Evolutionary conservation across 2,797 vertebrate species (phyloP), one percentile per base, ranked within the genome.

Genomic region (Rhinophrynus dorsalis): DNA sequence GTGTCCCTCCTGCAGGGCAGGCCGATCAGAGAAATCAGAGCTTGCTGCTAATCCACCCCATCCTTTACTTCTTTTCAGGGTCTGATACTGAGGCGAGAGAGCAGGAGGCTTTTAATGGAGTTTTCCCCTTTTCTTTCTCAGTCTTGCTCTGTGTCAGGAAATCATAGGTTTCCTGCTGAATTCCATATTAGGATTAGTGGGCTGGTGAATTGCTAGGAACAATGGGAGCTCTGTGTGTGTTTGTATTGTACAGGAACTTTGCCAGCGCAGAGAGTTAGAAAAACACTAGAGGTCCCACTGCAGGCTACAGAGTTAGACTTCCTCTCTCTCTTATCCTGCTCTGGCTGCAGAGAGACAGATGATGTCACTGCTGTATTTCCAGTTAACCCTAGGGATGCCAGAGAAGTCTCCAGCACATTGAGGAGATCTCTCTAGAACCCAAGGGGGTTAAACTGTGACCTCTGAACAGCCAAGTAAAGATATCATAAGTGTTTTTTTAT

Each of bases 101-200:
- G 82, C 67, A 77, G 80, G 77, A 83, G 80, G 74, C n/a, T 55
- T 83, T 81, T 79, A 79, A 81, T 80, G 83, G 88, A 87, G 82
- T 79, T 84, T 82, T 74, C 73, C 78, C 83, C 81, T 56, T 59
- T 24, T 84, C 86, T 88, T 87, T 83, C 85, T 87, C 70, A 79
- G 77, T 84, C 81, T 84, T 80, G 82, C 86, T 69, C 80, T 84
- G 85, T 85, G 85, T 90, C 90, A 92, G 91, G 91, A 92, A 92
- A 90, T 92, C 89, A 89, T 90, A 90, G 89, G 88, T 90, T 91
- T 92, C 89, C 90, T 89, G 85, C 88, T 80, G 86, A 90, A 91
- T 88, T 91, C 92, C 92, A 91, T 94, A 93, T 93, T 93, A 92
- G 92, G 89, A 90, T 88, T 85, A 88, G 86, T 80, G 87, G 85